phyloP scores from a whole-genome alignment of 2,888 invertebrate genomes.

The Stenichneumon culpator region DNA sequence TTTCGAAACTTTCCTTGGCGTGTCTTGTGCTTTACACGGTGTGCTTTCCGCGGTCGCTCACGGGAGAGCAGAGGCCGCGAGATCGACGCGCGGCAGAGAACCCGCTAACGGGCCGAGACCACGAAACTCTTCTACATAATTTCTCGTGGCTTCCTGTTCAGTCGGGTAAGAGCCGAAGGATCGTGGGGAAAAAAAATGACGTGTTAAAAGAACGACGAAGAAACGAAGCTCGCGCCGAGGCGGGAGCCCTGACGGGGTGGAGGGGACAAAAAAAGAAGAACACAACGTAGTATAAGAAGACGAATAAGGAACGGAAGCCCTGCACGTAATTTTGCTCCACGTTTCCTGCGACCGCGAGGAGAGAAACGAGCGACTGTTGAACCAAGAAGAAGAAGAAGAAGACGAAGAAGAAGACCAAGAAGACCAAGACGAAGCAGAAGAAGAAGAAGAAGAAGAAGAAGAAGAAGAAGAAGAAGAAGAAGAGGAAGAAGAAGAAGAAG shows the following conservation, averaged over 20 bases:
- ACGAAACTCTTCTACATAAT: slow-evolving; percentile 68
- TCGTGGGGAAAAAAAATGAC: slow-evolving; percentile 33
- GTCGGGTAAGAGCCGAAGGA: slow-evolving; percentile 9
- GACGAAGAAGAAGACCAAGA: too few species aligned
- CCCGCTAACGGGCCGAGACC: slow-evolving; percentile 66
- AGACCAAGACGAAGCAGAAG: neutral
- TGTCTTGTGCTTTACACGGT: slow-evolving; percentile 19
- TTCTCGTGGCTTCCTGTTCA: slow-evolving; percentile 55
- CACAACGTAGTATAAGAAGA: slow-evolving; percentile 28
- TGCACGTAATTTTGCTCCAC: slow-evolving; percentile 53
- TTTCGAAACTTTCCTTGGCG: slow-evolving; percentile 47
- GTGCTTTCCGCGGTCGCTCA: slow-evolving; percentile 18
- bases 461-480: neutral
- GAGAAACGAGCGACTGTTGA: slow-evolving; percentile 35
- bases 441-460: too few species aligned
- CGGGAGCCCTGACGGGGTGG: neutral
- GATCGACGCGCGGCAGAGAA: slow-evolving; percentile 44
- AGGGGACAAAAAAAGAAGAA: slow-evolving; percentile 6
- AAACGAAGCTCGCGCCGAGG: neutral
- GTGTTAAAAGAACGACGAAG: slow-evolving; percentile 28
- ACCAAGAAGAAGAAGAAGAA: slow-evolving; percentile 14
- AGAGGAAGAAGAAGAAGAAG: too few species aligned
- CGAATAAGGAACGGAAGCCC: slow-evolving; percentile 45
- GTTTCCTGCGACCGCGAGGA: slow-evolving; percentile 41
- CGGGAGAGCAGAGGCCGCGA: neutral